Evolutionary conservation across 2,888 invertebrate species (phyloP), one percentile per base, ranked within the genome.

Genomic region (Troides helena): DNA sequence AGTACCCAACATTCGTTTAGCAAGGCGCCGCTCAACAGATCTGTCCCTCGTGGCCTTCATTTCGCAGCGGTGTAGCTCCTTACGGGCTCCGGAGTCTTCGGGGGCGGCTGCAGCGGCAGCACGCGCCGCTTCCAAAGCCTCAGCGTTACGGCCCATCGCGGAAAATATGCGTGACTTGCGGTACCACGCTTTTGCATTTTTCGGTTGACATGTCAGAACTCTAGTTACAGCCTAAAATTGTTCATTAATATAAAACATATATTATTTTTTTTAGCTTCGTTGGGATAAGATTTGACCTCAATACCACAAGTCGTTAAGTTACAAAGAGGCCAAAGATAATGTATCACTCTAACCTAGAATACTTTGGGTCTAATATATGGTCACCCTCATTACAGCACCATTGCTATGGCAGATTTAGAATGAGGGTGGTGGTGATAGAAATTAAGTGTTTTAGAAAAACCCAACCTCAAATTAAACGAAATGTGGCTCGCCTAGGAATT

Each of bases 141-240:
- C 94, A 1, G 94, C 86, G 61, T 95, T 94, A 68, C 97, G 95
- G 0, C 92, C 92, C 90, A 91, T 90, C 0, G 88, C 87, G 1
- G 89, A 84, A 0, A 93, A 79, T 36, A 93, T 92, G 65, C 90
- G 88, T 0, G 90, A 84, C 70, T 98, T 97, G 80, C 98, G 95
- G 84, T 96, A 98, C 18, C 98, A 89, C 0, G 98, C 98, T 87
- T 99, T 99, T 0, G 97, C 95, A 90, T 99, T 98, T 72, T 95
- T 90, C 0, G 98, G 98, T 83, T 98, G 97, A 80, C 96, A 96
- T 72, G 95, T 93, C 18, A 98, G 89, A 2, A 98, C 98, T 81
- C 95, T 94, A 65, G 97, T 96, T 43, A 98, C 95, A 12, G 97
- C 97, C 85, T 95, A 94, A 0, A 73, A 73, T 39, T 43, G 4